Evolutionary conservation across 2,113 vertebrate species (phyloP), one percentile per base, ranked within the genome.

Genomic region (Anguilla japonica): DNA sequence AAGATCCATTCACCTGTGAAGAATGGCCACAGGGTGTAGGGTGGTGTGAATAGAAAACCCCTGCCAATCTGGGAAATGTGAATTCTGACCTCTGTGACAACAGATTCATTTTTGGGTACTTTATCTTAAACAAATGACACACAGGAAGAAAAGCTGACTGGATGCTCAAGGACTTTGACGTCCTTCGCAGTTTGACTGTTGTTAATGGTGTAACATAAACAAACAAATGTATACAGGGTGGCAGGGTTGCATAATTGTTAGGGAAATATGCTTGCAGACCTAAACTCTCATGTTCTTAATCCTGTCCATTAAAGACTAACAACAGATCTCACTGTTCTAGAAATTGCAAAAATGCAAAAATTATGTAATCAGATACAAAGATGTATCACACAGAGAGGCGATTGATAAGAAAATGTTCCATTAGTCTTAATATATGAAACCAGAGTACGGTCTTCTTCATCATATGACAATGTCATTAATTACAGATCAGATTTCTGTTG

Each of bases 401-500:
- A 26, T 67, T 67, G 20, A 67, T 67, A 67, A 67, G 60, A 67
- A 67, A 67, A 26, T 2, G 3, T 67, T 81, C 89, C 46, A 53
- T 92, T 91, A 89, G 90, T 89, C 90, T 89, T 89, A 86, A 88
- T 87, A 92, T 87, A 79, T 88, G 87, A 89, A 86, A 94, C 92
- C 92, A 93, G 89, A 86, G 89, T 87, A 88, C 80, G 85, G 88
- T 88, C 91, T 87, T 20, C 71, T 86, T 93, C 89, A 86, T 96
- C 93, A 46, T 85, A 89, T 94, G 95, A 92, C 93, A 91, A 86
- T 87, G 87, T 86, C 91, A 91, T 89, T 87, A 90, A 91, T 88
- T 84, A 40, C 60, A 87, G 92, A 93, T 95, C 94, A 92, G 89
- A 87, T 95, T 94, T 94, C 93, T 89, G 96, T 94, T 92, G 94